Evolutionary conservation across 2,888 invertebrate species (phyloP), one percentile per base, ranked within the genome.

Genomic region (Seladonia tumulorum): DNA sequence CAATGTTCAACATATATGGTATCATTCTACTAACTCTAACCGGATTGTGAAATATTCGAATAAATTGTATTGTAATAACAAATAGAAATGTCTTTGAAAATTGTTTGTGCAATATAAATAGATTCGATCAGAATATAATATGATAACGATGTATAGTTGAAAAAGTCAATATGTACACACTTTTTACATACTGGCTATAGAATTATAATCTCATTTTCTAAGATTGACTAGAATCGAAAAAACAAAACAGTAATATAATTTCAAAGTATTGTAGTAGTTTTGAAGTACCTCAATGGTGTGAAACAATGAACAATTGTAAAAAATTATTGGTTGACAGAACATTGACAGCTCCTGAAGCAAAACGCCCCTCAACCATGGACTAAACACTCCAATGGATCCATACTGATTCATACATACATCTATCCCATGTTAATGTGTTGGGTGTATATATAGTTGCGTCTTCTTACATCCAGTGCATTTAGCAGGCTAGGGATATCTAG

Each of bases 1-100:
- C 90, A 90, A 90, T 90, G 90, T 83, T 82, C 79, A 86, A 68
- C 49, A 85, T 79, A 85, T 90, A 89, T 87, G 77, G 82, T 83
- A 71, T 22, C 66, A 53, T 85, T 75, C 39, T 53, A 82, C 83
- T 85, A 88, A 88, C 84, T 87, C 39, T 45, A 71, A 49, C 70
- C 29, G 35, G 8, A 72, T 63, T 53, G 42, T 18, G 22, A 74
- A 45, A 75, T 47, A 70, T 49, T 35, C 4, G n/a, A 25, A 45
- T 1, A 25, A 76, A 53, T 75, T 25, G 14, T 25, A 49, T 22
- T 47, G 35, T 4, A 66, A 72, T 45, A 22, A 35, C 5, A 75
- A 72, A 42, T 42, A 7, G 18, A 53, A 78, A 16, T 39, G 66
- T 25, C 35, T 8, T 60, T n/a, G n/a, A 29, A 25, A 16, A 60